phyloP scores from a whole-genome alignment of 1,140 invertebrate genomes.

The Phenacoccus solenopsis region DNA sequence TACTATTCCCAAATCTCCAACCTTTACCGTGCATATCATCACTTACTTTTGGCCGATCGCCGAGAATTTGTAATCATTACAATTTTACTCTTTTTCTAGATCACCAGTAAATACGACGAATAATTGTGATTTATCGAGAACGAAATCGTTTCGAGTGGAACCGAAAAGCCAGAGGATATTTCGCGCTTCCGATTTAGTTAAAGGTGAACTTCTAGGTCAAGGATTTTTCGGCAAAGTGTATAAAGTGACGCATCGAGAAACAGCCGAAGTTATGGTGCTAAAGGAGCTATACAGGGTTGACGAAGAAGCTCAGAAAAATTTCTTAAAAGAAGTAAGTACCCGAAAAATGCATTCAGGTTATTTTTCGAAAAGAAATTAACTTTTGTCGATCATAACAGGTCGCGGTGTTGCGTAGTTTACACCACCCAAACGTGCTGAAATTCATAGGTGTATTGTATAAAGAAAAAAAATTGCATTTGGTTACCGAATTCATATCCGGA shows the following conservation, averaged over 20 bases:
- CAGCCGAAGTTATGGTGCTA: conserved; percentile 85
- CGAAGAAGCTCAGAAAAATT: conserved; percentile 85
- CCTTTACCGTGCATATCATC: too few species aligned
- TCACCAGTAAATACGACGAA: conserved; percentile 32
- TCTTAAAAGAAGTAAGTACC: conserved; percentile 71
- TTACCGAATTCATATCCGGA: conserved; percentile 83
- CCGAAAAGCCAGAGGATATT: conserved; percentile 71
- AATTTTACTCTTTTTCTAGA: conserved; percentile 28
- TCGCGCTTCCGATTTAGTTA: conserved; percentile 72
- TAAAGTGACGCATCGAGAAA: conserved; percentile 79
- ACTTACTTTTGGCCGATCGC: too few species aligned
- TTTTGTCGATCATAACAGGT: conserved; percentile 42
- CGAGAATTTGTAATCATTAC: too few species aligned
- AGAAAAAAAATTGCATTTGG: conserved; percentile 77
- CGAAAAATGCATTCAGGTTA: background rate
- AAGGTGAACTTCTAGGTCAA: conserved; percentile 73
- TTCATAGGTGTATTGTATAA: conserved; percentile 91
- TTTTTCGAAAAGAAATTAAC: background rate
- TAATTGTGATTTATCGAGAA: conserved; percentile 60
- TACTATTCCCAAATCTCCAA: too few species aligned
- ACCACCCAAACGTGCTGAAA: conserved; percentile 78
- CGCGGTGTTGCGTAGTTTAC: conserved; percentile 71
- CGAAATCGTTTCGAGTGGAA: conserved; percentile 75
- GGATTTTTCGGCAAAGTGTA: conserved; percentile 89
- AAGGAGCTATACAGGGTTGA: conserved; percentile 88